Base-by-base conservation (phyloP, 1,140 invertebrate species). In the Drosophila repleta region DNA sequence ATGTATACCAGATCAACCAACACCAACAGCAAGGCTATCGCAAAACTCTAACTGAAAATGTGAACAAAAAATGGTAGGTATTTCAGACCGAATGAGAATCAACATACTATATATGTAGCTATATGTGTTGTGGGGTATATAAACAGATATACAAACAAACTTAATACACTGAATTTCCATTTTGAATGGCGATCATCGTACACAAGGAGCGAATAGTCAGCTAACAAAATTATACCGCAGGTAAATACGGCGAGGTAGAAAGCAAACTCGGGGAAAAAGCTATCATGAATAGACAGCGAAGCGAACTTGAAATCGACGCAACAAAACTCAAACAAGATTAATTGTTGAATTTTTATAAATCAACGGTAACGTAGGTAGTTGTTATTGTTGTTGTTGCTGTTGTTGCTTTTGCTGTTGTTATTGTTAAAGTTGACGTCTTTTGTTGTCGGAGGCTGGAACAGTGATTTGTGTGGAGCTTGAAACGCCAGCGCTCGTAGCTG, bases 51-150 rank as follows among this genome's bases (percentile, higher is more conserved):
- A 60, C 51, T 85, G 39, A 77, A 84, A 87, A 84, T 84, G 82
- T 87, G 65, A 84, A 76, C 43, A 70, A 76, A 81, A 84, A 84
- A 70, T 84, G 74, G 81, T 84, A 70, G 52, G 80, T 81, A 87
- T 64, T 74, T 60, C 6, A 29, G 48, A 41, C 39, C 5, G 17
- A 52, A 41, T 24, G 3, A 49, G 21, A 26, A 11, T 29, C 3
- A 20, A 45, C 18, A 35, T 35, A n/a, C 8, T 35, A 35, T 3
- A 35, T 11, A 35, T 2, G 1, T 35, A 8, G 1, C 5, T 7
- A 1, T 29, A 29, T 8, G 11, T 35, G 11, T 0, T 0, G 26
- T 8, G 6, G 26, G 26, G 7, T 7, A 7, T 7, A 29, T 1
- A 29, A 29, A 29, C 29, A 29, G 6, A 29, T 29, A 29, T 29